These are phyloP conservation scores for Pygathrix nemaeus DNA, from an alignment of 2,113 vertebrate species.

Conservation along the genomic window DNA sequence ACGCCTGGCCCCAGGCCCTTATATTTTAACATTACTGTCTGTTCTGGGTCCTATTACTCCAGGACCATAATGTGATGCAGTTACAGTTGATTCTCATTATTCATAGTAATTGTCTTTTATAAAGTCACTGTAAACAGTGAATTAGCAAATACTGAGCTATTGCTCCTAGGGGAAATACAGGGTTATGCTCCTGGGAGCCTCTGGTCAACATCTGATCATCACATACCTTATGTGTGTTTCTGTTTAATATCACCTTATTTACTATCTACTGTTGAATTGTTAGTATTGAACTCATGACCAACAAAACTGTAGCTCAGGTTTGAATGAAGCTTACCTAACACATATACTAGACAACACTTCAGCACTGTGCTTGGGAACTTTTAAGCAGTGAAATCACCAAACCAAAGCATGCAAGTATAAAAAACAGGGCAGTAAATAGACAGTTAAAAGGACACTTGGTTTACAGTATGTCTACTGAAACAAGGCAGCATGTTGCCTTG, in stretches of 20 bases:
- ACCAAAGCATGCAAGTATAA: neutral
- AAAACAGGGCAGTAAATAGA: neutral
- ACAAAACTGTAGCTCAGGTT: neutral
- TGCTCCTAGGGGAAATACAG: neutral
- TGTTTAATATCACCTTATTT: neutral
- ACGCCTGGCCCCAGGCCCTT: neutral
- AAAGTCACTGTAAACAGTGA: neutral
- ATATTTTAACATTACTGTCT: neutral
- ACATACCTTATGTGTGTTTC: neutral
- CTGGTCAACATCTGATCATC: neutral
- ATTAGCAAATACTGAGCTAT: neutral
- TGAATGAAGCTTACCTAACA: neutral
- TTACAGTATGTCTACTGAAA: neutral
- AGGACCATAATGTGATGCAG: neutral
- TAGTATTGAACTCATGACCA: neutral
- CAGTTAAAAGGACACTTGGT: neutral
- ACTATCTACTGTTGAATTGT: neutral
- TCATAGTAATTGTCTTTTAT: neutral
- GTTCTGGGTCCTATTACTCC: neutral
- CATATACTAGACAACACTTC: neutral
- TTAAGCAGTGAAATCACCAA: neutral
- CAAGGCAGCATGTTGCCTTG: neutral
- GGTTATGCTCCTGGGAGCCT: neutral
- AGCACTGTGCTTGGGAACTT: neutral
- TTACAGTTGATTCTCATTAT: neutral